Evolutionary conservation across 2,797 vertebrate genomes (phyloP).

Genomic region (Sebastes matsubarae): DNA sequence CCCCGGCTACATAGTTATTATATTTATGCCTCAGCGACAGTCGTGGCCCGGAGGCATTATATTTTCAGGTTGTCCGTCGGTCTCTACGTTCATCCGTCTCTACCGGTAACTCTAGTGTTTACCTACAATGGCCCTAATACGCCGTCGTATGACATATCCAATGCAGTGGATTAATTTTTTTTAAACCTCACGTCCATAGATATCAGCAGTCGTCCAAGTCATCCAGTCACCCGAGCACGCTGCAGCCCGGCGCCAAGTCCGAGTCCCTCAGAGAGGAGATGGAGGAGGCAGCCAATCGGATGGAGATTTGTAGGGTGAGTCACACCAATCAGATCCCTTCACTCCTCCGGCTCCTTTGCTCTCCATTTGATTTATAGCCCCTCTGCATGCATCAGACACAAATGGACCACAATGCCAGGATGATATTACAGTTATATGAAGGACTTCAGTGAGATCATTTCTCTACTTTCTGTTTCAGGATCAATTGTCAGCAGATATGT

Average conservation of each 20-base stretch:
- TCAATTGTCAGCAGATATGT: conserved; percentile 98
- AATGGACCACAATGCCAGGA: conserved; percentile 2
- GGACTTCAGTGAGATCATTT: background rate
- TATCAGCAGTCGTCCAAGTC: conserved; percentile 97
- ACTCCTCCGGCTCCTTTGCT: background rate
- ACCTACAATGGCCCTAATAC: background rate
- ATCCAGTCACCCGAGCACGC: conserved; percentile 91
- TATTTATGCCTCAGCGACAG: too few relatives aligned
- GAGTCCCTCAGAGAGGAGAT: conserved; percentile 98
- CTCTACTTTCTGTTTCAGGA: conserved; percentile 83
- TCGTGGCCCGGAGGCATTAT: too few relatives aligned
- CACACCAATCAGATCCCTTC: conserved; percentile 7
- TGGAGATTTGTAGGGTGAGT: conserved; percentile 98
- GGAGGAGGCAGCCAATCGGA: conserved; percentile 98
- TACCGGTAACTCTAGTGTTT: background rate
- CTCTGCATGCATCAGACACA: conserved; percentile 25
- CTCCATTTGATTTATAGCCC: conserved; percentile 32
- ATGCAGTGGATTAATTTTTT: background rate
- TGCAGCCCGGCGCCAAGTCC: conserved; percentile 93
- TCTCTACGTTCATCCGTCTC: too few relatives aligned
- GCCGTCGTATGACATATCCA: background rate
- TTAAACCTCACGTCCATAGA: conserved; percentile 75
- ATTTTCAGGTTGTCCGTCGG: too few relatives aligned
- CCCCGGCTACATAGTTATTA: too few relatives aligned
- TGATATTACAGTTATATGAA: background rate